Base-by-base conservation (phyloP, 1,140 invertebrate species). In the Apocrypta bakeri region DNA sequence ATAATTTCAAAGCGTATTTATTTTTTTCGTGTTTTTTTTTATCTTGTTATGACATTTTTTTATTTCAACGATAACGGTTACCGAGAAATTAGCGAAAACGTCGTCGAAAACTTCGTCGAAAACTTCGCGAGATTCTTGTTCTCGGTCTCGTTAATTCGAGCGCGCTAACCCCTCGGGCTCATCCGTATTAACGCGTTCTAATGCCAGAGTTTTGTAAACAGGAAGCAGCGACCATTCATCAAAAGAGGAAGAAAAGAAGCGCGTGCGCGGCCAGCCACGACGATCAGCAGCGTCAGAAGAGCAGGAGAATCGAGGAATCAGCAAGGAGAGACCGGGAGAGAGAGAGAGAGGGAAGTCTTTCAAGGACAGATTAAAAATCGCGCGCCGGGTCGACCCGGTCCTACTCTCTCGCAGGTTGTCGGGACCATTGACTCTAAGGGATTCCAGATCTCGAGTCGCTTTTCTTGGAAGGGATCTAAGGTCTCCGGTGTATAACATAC, bases 381-480 rank as follows among this genome's bases (percentile, higher is more conserved):
- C 61, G 80, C 74, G 80, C 29, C 7, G 64, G 37, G 6, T 27
- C 27, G 63, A 21, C 69, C 69, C 56, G 48, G 40, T 12, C 64
- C 64, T 31, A 29, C 64, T 78, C n/a, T 71, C 24, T 76, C 42
- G 80, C 75, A 83, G 81, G 74, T 76, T 82, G 66, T 77, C 48
- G 31, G 68, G 74, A 82, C 66, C 64, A 56, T 72, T 83, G 81
- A 83, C 81, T 83, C 61, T 72, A 77, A 78, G 68, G 81, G 81
- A 78, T 77, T 78, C 48, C 75, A 71, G 25, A 72, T 83, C 75
- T 83, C 75, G 75, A 78, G 75, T 71, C 66, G 64, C 6, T 42
- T 27, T 83, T 83, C 81, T 83, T 17, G 69, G 81, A 83, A 83
- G 81, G 75, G 81, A 82, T 82, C 81, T 77, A 82, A 82, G 73